Percentiles rank a stretch among this genome's conserved stretches.
Conservation (phyloP, 2,888 invertebrate species). For the Hypercompe scribonia region DNA sequence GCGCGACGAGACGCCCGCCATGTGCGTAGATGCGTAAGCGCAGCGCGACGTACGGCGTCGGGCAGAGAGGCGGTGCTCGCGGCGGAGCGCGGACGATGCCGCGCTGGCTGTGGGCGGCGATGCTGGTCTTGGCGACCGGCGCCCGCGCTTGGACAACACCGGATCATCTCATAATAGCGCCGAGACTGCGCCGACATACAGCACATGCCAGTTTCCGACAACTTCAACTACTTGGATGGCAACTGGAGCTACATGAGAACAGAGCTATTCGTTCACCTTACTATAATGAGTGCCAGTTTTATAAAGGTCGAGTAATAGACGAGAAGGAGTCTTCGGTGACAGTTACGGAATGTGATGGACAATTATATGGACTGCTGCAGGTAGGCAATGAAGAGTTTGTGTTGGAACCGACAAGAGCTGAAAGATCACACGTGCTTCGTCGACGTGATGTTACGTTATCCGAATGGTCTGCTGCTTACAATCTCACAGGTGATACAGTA, state of each 20-base stretch:
- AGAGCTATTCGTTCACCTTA: constrained; percentile 78
- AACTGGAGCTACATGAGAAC: constrained; percentile 77
- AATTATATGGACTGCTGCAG: constrained; percentile 84
- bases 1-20: constrained; percentile 82
- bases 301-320: constrained; percentile 73
- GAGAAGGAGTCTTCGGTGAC: constrained; percentile 79
- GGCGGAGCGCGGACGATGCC: constrained; percentile 82
- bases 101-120: constrained; percentile 78
- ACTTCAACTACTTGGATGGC: constrained; percentile 77
- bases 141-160: constrained; percentile 64
- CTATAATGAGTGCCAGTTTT: constrained; percentile 79
- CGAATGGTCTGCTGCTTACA: constrained; percentile 70
- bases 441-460: constrained; percentile 75
- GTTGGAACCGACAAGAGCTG: constrained; percentile 76
- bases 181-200: constrained; percentile 60
- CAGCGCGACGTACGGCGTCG: constrained; percentile 63
- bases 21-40: constrained; percentile 83
- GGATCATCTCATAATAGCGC: constrained; percentile 54
- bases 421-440: constrained; percentile 70
- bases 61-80: constrained; percentile 75
- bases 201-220: constrained; percentile 58
- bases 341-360: constrained; percentile 84
- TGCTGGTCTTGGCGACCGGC: constrained; percentile 66
- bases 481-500: constrained; percentile 79
- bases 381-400: constrained; percentile 79